Evolutionary conservation across 2,888 invertebrate species (phyloP), one percentile per base, ranked within the genome.

Genomic region (Petrolisthes manimaculis): DNA sequence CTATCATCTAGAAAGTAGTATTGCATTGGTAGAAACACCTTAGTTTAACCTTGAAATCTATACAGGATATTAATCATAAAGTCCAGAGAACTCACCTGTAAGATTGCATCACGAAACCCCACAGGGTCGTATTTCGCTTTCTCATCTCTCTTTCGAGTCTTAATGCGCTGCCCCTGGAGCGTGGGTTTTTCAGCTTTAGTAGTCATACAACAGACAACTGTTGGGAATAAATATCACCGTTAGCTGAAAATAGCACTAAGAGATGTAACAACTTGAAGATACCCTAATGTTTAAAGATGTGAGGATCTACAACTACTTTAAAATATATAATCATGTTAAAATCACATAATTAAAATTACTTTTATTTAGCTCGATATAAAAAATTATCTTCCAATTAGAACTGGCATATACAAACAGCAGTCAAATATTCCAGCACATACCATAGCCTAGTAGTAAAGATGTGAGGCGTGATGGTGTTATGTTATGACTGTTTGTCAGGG

Each of bases 81-180:
- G 14, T 67, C n/a, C 12, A 67, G 12, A 67, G 12, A 67, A 67
- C 81, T 61, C 14, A 89, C 98, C 94, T 96, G 95, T 94, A 99
- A 96, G 94, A 99, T 96, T 93, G 97, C 97, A 95, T 99, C 98
- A 95, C 99, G 96, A 95, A 99, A 99, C 94, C 98, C 98, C 94
- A 96, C 96, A 94, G 98, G 98, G 95, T 99, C 98, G 96, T 98
- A 98, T 95, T 98, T 99, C 96, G 99, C 98, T 96, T 97, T 98
- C 88, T 91, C 91, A 91, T 91, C 91, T 91, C 91, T 90, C 89
- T 91, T 91, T 82, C 91, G 89, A 78, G 91, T 90, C 88, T 91
- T 91, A 71, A 91, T 90, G 82, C 91, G 89, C 91, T 91, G 91
- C 89, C 91, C 91, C 86, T 91, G 91, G 90, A 91, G 90, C 90